These are phyloP conservation scores for Argyrosomus regius DNA, from an alignment of 2,797 vertebrate species.

Conservation along the genomic window DNA sequence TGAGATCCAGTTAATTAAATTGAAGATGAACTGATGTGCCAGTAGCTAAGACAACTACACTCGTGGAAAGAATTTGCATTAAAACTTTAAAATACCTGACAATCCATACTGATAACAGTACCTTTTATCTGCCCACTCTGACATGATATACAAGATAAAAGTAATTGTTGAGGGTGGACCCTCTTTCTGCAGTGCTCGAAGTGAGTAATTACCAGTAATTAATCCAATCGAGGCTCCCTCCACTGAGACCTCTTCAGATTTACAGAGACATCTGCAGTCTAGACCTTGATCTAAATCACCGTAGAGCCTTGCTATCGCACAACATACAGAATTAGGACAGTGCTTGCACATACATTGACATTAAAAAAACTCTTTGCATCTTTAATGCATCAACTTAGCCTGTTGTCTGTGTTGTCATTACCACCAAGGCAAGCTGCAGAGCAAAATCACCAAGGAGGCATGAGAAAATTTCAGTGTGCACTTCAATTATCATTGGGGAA, in stretches of 20 bases:
- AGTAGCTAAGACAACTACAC: constrained; percentile 38
- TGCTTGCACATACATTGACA: constrained; percentile 19
- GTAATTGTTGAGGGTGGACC: constrained; percentile 68
- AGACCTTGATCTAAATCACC: constrained; percentile 74
- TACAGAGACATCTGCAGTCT: constrained; percentile 68
- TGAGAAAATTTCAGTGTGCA: constrained; percentile 50
- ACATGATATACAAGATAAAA: constrained; percentile 74
- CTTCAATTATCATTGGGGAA: constrained; percentile 68
- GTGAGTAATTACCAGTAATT: constrained; percentile 78
- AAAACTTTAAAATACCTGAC: constrained; percentile 50
- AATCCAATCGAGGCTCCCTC: constrained; percentile 71
- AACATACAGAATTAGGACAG: constrained; percentile 50
- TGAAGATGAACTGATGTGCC: constrained; percentile 54
- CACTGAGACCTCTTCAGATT: constrained; percentile 70
- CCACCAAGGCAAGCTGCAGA: constrained; percentile 32
- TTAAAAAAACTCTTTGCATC: constrained; percentile 13
- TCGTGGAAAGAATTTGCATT: constrained; percentile 37
- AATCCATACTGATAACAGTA: constrained; percentile 48
- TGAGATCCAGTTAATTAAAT: constrained; percentile 55
- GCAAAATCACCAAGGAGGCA: constrained; percentile 43
- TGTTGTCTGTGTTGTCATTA: constrained; percentile 43
- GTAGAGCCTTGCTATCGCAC: constrained; percentile 26
- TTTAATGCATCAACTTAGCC: constrained; percentile 43
- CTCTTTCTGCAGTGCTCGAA: constrained; percentile 58
- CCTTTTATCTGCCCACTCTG: constrained; percentile 64